Evolutionary conservation across 1,140 invertebrate genomes (phyloP).

Genomic region (Drosophila repleta): DNA sequence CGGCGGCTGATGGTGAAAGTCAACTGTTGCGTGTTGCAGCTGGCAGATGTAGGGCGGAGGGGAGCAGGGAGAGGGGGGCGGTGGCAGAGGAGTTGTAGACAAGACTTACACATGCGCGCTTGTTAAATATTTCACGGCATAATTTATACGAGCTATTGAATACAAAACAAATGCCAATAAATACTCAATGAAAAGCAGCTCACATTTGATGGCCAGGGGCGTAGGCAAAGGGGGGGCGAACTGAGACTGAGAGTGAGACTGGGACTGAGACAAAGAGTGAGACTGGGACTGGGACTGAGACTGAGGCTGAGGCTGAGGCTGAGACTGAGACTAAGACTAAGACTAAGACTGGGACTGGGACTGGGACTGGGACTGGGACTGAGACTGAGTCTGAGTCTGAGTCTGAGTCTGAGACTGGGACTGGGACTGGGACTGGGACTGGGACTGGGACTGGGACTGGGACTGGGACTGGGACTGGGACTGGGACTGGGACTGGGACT

Average conservation of each 20-base stretch:
- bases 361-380: not conserved
- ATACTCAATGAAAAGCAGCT: slow-evolving; percentile 12
- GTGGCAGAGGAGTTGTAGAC: not conserved
- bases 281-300: not conserved
- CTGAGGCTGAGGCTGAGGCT: not conserved
- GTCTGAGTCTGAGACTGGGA: no score
- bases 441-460: no score
- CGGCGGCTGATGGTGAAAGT: slow-evolving; percentile 62
- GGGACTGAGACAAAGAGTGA: no score
- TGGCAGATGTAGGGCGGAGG: not conserved
- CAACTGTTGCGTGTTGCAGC: slow-evolving; percentile 78
- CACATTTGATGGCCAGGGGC: slow-evolving; percentile 4
- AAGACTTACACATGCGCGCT: slow-evolving; percentile 59
- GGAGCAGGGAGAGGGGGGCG: not conserved
- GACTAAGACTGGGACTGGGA: no score
- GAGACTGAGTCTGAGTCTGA: no score
- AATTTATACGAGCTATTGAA: slow-evolving; percentile 77
- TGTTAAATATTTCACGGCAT: slow-evolving; percentile 66
- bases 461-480: no score
- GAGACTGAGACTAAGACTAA: no score
- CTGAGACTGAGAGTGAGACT: not conserved
- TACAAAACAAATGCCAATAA: slow-evolving; percentile 37
- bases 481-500: not conserved
- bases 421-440: no score
- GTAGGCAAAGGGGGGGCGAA: not conserved